Evolutionary conservation across 2,797 vertebrate species (phyloP).

Genomic region (Enteromius trimaculatus): DNA sequence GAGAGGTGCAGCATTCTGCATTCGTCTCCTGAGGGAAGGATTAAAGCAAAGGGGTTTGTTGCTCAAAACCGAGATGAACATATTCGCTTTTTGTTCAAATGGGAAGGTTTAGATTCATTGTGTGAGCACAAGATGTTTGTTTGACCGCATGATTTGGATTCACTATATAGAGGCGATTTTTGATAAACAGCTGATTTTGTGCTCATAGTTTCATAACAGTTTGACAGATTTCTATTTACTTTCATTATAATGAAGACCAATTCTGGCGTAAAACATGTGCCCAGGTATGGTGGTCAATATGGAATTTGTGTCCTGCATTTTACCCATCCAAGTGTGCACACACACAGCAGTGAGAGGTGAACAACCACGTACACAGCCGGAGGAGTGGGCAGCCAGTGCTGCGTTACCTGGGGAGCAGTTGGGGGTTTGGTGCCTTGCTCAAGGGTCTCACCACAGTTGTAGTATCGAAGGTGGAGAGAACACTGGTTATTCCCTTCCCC

Average conservation of each 20-base stretch:
- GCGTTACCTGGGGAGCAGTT: too few relatives aligned
- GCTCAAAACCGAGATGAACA: conserved; percentile 44
- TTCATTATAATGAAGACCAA: background rate
- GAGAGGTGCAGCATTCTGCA: conserved; percentile 23
- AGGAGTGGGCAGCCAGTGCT: too few relatives aligned
- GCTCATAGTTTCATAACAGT: conserved; percentile 1
- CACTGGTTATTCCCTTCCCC: too few relatives aligned
- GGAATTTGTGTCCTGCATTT: too few relatives aligned
- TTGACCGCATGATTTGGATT: conserved; percentile 4
- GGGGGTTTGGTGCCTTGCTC: too few relatives aligned
- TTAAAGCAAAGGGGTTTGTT: conserved; percentile 44
- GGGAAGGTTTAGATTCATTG: conserved; percentile 27
- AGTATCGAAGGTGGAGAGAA: too few relatives aligned
- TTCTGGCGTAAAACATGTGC: too few relatives aligned
- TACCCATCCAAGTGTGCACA: too few relatives aligned
- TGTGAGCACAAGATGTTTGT: background rate
- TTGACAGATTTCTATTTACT: background rate
- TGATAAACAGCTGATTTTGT: background rate
- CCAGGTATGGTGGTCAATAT: too few relatives aligned
- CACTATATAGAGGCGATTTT: background rate
- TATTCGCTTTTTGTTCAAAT: conserved; percentile 34
- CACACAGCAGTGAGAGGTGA: too few relatives aligned
- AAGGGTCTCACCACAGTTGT: too few relatives aligned
- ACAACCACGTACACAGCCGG: too few relatives aligned
- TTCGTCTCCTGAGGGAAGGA: conserved; percentile 35